Base-by-base conservation (phyloP, 2,888 invertebrate genomes). In the Rhimphoctona megacephalus region DNA sequence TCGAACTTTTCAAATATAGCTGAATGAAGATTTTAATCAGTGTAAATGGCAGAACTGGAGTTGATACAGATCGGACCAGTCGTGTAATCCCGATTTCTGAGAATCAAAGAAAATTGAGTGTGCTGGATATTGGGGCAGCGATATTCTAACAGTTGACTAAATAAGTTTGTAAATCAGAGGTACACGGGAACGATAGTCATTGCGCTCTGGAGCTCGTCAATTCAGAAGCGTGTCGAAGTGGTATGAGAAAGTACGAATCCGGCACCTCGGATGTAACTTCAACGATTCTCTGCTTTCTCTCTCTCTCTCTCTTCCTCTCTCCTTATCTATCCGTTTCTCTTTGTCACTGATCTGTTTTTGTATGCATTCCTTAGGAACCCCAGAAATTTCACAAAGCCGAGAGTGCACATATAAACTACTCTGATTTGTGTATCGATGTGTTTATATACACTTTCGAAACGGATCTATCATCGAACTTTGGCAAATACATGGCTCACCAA, bases 391-490 rank as follows among this genome's bases (percentile, higher is more conserved):
- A 54, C 46, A 46, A 52, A 54, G 46, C 43, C 30, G 33, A 78
- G 14, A 22, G 19, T 4, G 19, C 36, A 19, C 14, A 19, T 17
- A 30, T 61, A 30, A 61, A 30, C 30, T 17, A 30, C 61, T 17
- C 30, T 61, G 61, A 30, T 46, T 43, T 8, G 30, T 64, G 52
- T 43, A n/a, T n/a, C 17, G 30, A 57, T n/a, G 11, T n/a, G 17
- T 14, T 9, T 43, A 30, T 43, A 66, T 74, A 57, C 36, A 46
- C 67, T 57, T 39, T 46, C 57, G 33, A 81, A 66, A 39, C 73
- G 49, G 73, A 81, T 81, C 67, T 73, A 67, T 67, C 81, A 85
- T 81, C 78, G 73, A 81, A 85, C 52, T 57, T 78, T 57, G 8
- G 46, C 19, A 61, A 74, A 84, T 84, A 52, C 74, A 61, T 33